Evolutionary conservation across 2,888 invertebrate species (phyloP), one percentile per base, ranked within the genome.

Genomic region (Tenthredo mesomela): DNA sequence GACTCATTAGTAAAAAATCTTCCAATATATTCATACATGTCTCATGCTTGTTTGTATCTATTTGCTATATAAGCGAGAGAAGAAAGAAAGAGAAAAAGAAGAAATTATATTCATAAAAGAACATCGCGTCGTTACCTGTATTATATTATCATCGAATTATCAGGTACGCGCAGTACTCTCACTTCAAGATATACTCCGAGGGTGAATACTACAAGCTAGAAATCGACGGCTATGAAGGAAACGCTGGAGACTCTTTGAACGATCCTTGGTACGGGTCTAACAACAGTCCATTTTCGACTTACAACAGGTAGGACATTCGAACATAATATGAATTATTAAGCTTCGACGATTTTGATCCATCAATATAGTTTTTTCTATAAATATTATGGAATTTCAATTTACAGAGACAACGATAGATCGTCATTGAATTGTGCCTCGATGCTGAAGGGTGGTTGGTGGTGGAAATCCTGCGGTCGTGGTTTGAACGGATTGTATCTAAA

Each of bases 361-460:
- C 25, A 29, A 40, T 37, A 4, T 33, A 4, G 0, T 3, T 21
- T 21, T 73, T n/a, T 70, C 7, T 21, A 73, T 12, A 21, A 21
- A 73, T 2, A 73, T 2, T 12, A 4, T 73, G 85, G 77, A 73
- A 73, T 85, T 87, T 86, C 47, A 50, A 84, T 87, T 94, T 94
- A 43, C 94, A 97, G 98, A 92, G 98, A 98, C 92, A 98, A 98
- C 92, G 98, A 98, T 93, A 94, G 98, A 90, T 98, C 98, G 67
- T 98, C 97, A 86, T 94, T 98, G 89, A 98, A 98, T 93, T 98
- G 98, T 92, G 98, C 98, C 33, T 98, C 98, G 21, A 98, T 98
- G 98, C 94, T 98, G 88, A 98, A 98, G 94, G 98, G 98, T 82
- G 98, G 98, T 6, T 98, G 98, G 98, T 98, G 98, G 98, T 98